phyloP scores from a whole-genome alignment of 2,888 invertebrate genomes.

The Zaprionus lineosus region DNA sequence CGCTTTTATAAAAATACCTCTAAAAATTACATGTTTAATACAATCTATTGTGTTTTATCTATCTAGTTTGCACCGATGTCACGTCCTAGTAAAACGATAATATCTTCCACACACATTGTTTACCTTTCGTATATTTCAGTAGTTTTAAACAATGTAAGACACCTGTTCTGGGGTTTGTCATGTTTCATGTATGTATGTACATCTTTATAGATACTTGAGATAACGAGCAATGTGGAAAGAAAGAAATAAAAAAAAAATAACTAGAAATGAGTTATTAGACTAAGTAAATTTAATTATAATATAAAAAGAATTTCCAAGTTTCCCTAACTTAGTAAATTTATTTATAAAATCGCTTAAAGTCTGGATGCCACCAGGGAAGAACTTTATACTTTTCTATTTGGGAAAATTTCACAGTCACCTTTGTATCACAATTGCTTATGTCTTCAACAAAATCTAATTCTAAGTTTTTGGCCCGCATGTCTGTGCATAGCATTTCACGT shows the following conservation, averaged over 20 bases:
- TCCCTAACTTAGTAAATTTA: too few relatives aligned
- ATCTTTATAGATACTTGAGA: conserved; percentile 25
- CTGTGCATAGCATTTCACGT: conserved; percentile 83
- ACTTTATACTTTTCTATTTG: conserved; percentile 84
- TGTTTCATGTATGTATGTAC: conserved; percentile 3
- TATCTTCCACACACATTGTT: conserved; percentile 1
- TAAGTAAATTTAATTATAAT: too few relatives aligned
- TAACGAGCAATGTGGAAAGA: conserved; percentile 13
- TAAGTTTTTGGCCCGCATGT: conserved; percentile 84
- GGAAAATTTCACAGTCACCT: conserved; percentile 83
- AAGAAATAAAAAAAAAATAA: too few relatives aligned
- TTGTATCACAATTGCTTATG: conserved; percentile 49
- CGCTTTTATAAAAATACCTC: conserved; percentile 61
- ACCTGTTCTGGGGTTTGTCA: conserved; percentile 30
- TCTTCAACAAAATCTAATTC: conserved; percentile 84
- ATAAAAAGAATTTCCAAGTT: too few relatives aligned
- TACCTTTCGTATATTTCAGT: conserved; percentile 23
- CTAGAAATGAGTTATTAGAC: too few relatives aligned
- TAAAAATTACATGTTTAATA: conserved; percentile 19
- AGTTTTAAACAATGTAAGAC: conserved; percentile 34
- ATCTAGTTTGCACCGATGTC: not conserved
- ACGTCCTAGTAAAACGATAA: conserved; percentile 3
- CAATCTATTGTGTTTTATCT: conserved; percentile 7
- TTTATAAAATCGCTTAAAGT: conserved; percentile 77
- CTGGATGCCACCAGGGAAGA: conserved; percentile 88